Percentiles rank a stretch among this genome's conserved stretches.
These are phyloP conservation scores for Hyppa rectilinea DNA, from an alignment of 2,888 invertebrate genomes.

Conservation along the genomic window DNA sequence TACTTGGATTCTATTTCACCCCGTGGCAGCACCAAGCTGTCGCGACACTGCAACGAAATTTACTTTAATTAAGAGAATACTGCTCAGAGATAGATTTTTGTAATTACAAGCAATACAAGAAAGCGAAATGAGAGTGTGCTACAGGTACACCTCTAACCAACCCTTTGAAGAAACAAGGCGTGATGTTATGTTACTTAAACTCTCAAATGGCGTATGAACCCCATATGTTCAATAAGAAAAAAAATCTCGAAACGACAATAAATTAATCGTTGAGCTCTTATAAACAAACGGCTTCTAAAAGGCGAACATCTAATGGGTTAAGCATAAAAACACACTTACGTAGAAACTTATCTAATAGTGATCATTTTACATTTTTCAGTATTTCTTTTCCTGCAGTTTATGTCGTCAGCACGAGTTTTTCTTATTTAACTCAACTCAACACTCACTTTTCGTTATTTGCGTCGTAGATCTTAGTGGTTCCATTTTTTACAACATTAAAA, in stretches of 20 bases:
- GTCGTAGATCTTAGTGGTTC: background rate
- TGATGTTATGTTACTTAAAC: too few relatives aligned
- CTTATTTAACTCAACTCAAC: background rate
- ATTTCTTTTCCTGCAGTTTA: background rate
- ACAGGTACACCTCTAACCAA: too few relatives aligned
- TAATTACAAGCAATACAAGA: background rate
- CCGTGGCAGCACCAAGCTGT: background rate
- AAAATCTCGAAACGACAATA: too few relatives aligned
- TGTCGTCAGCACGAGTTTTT: background rate
- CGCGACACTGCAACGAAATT: too few relatives aligned
- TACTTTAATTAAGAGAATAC: constrained; percentile 14
- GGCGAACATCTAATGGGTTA: too few relatives aligned
- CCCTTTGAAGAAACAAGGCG: too few relatives aligned
- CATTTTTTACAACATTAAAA: background rate
- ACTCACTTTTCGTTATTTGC: background rate
- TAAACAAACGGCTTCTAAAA: too few relatives aligned
- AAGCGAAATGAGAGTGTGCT: too few relatives aligned
- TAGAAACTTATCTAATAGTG: background rate
- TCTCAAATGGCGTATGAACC: too few relatives aligned
- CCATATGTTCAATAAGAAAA: too few relatives aligned
- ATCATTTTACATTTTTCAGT: background rate
- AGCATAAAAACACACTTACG: background rate
- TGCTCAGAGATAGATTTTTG: background rate
- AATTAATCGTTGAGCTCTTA: too few relatives aligned
- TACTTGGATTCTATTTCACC: background rate